Percentiles rank a stretch among this genome's conserved stretches.
Evolutionary conservation across 2,113 vertebrate species (phyloP).

Genomic region (Camelus dromedarius): DNA sequence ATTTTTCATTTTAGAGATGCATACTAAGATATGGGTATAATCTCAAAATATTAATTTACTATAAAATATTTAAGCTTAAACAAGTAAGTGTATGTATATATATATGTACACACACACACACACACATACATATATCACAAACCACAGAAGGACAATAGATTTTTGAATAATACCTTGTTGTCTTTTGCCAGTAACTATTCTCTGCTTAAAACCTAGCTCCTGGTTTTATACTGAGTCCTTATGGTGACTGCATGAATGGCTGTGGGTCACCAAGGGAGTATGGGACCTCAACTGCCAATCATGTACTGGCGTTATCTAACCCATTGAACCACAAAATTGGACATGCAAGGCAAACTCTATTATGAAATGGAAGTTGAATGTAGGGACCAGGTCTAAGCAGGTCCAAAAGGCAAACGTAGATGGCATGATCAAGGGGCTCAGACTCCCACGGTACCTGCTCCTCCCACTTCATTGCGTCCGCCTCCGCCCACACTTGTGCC

Average conservation of each 20-base stretch:
- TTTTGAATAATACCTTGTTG: background rate
- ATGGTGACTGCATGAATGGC: background rate
- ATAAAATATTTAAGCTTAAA: conserved; percentile 3
- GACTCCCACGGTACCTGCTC: background rate
- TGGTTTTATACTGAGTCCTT: background rate
- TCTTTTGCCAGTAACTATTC: background rate
- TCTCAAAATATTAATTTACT: conserved; percentile 42
- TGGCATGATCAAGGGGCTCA: background rate
- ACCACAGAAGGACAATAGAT: background rate
- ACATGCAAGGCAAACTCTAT: background rate
- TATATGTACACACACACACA: background rate
- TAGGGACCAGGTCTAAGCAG: background rate
- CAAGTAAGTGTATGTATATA: background rate
- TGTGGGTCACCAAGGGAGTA: background rate
- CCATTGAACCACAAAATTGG: conserved; percentile 13
- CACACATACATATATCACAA: background rate
- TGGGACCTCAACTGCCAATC: background rate
- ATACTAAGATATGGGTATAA: background rate
- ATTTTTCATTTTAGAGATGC: conserved; percentile 6
- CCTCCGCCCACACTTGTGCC: background rate
- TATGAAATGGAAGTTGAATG: background rate
- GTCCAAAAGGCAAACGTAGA: background rate
- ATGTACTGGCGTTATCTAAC: background rate
- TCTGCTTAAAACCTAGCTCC: background rate
- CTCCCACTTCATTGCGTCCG: background rate